phyloP scores from a whole-genome alignment of 1,140 invertebrate genomes.

The Plectrocnemia conspersa region DNA sequence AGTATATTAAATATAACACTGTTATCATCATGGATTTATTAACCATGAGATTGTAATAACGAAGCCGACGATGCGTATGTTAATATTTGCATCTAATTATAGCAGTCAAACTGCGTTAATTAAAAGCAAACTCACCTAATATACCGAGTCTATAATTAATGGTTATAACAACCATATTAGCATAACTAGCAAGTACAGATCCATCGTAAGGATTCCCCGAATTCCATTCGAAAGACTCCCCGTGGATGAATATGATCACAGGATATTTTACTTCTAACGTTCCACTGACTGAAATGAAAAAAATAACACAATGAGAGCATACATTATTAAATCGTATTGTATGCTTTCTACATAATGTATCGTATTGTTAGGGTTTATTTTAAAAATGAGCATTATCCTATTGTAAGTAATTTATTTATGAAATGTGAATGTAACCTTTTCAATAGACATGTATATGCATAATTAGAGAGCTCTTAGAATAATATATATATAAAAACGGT shows the following conservation, averaged over 20 bases:
- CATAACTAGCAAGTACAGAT: conserved; percentile 83
- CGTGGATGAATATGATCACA: conserved; percentile 90
- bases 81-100: not conserved
- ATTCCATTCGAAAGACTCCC: conserved; percentile 92
- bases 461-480: too few species aligned
- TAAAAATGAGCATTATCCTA: too few species aligned
- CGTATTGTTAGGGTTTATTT: too few species aligned
- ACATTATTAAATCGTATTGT: not conserved
- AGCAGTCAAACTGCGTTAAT: not conserved
- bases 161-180: conserved; percentile 89
- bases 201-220: conserved; percentile 94
- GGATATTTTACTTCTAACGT: conserved; percentile 64
- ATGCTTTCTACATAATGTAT: too few species aligned
- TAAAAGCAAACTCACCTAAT: conserved; percentile 63
- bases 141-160: conserved; percentile 95
- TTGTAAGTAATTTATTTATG: too few species aligned
- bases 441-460: too few species aligned
- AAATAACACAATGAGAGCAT: conserved; percentile 10
- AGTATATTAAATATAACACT: too few species aligned
- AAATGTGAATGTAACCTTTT: too few species aligned
- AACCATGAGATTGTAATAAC: too few species aligned
- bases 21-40: too few species aligned
- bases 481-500: too few species aligned
- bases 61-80: too few species aligned
- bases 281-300: conserved; percentile 44